Evolutionary conservation across 2,797 vertebrate species (phyloP), one percentile per base, ranked within the genome.

Genomic region (Emydoidea blandingii): DNA sequence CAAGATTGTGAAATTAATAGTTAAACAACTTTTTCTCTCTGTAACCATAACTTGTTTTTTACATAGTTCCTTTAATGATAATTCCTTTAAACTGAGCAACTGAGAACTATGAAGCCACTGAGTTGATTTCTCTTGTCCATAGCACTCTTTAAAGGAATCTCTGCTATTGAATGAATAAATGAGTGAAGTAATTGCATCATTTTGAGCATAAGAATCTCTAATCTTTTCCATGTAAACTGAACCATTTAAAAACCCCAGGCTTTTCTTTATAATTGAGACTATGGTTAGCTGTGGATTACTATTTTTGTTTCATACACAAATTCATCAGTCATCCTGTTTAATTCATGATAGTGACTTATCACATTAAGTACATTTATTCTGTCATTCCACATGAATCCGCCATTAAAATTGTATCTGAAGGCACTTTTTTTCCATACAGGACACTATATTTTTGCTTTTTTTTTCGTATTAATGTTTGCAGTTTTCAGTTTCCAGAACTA

Each of bases 381-480:
- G 79, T 93, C 82, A 94, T 95, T 97, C 97, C 85, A 89, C 93
- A 96, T 95, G 93, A 90, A 83, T 97, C 79, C 93, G 84, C 97
- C 94, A 95, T 68, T 97, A 96, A 96, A 96, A 81, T 83, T 94
- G 49, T 85, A 47, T 94, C 93, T 76, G 87, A 86, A 96, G 74
- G 27, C 74, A 3, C 76, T 96, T 86, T 8, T 31, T 87, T 80
- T 74, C 10, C 25, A 11, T 89, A 65, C 80, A 83, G 80, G 91
- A 88, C 84, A 81, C 80, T 81, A 11, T 90, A 83, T 37, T 95
- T 56, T 92, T 91, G 84, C 72, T 85, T 72, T 83, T 85, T 81
- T 85, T 53, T 95, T 95, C 86, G 87, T 91, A 92, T 59, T 92
- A 78, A 79, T 94, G 79, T 74, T 89, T 94, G 93, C 87, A 90